Evolutionary conservation across 2,888 invertebrate species (phyloP).

Genomic region (Margaritifera margaritifera): DNA sequence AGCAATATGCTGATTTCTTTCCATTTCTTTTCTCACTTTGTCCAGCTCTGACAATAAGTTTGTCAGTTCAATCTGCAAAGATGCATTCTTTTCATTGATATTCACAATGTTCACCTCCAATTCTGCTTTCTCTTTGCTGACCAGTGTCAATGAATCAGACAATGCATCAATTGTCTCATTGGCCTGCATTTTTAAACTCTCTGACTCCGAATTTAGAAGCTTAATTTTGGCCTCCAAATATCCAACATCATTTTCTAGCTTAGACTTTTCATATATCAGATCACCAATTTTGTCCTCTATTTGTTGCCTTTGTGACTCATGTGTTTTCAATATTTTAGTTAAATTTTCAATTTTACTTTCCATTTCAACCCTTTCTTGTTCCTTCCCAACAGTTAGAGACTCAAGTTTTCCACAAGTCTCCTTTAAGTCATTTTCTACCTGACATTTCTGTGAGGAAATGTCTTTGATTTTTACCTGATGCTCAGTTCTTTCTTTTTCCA

Average conservation of each 20-base stretch:
- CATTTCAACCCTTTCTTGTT: constrained; percentile 20
- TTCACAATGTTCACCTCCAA: constrained; percentile 3
- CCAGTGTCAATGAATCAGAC: constrained; percentile 2
- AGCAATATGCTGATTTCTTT: constrained; percentile 22
- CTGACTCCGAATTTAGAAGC: constrained; percentile 28
- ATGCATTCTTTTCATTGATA: constrained; percentile 12
- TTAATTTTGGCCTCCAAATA: constrained; percentile 37
- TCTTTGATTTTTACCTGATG: constrained; percentile 26
- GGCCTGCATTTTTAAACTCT: constrained; percentile 23
- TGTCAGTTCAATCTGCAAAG: constrained; percentile 5
- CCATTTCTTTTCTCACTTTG: constrained; percentile 11
- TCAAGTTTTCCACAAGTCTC: constrained; percentile 21
- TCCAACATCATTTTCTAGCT: constrained; percentile 42
- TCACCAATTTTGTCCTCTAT: constrained; percentile 38
- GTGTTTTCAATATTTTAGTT: constrained; percentile 22
- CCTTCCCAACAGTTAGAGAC: constrained; percentile 13
- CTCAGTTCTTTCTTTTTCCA: constrained; percentile 19
- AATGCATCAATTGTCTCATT: constrained; percentile 22
- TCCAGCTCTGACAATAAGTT: constrained; percentile 2
- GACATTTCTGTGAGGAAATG: constrained; percentile 10
- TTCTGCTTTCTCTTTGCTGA: constrained; percentile 11
- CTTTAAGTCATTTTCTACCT: constrained; percentile 18
- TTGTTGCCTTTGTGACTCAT: constrained; percentile 27
- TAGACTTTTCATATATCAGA: constrained; percentile 43
- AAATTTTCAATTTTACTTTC: constrained; percentile 26